Base-by-base conservation (phyloP, 2,888 invertebrate species). In the Tanytarsus gracilentus region DNA sequence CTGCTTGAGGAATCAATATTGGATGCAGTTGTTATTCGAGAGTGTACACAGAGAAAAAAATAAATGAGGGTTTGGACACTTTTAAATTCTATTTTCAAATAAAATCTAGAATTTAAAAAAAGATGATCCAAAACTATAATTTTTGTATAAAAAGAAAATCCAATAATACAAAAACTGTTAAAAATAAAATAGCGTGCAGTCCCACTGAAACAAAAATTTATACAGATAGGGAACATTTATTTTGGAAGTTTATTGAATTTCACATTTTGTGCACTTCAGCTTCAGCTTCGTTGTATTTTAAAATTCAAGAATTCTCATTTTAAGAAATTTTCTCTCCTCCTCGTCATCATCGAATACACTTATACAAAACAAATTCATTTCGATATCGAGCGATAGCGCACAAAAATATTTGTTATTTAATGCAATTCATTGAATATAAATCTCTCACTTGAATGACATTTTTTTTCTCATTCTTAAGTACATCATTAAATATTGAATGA, bases 11-110 rank as follows among this genome's bases (percentile, higher is more conserved):
- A 23, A 23, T 44, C 44, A 44, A 44, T 44, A 44, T 44, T 44
- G 44, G 16, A 44, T 44, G 44, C 44, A 44, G 44, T 44, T 44
- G 44, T 44, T 44, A 44, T 44, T n/a, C 23, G 14, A 23, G 44
- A 44, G n/a, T 44, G 44, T 23, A 44, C 33, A 33, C 44, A 44
- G 23, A 23, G 44, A 44, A n/a, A n/a, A n/a, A n/a, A n/a, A n/a
- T n/a, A n/a, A n/a, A n/a, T n/a, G n/a, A n/a, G n/a, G n/a, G n/a
- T n/a, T n/a, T n/a, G n/a, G n/a, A n/a, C n/a, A n/a, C n/a, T n/a
- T n/a, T n/a, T n/a, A n/a, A n/a, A n/a, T n/a, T n/a, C n/a, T n/a
- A n/a, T n/a, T n/a, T n/a, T n/a, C n/a, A n/a, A n/a, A n/a, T n/a
- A n/a, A n/a, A n/a, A n/a, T n/a, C n/a, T n/a, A n/a, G n/a, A n/a